Base-by-base conservation (phyloP, 2,113 vertebrate species). In the Uria lomvia region DNA sequence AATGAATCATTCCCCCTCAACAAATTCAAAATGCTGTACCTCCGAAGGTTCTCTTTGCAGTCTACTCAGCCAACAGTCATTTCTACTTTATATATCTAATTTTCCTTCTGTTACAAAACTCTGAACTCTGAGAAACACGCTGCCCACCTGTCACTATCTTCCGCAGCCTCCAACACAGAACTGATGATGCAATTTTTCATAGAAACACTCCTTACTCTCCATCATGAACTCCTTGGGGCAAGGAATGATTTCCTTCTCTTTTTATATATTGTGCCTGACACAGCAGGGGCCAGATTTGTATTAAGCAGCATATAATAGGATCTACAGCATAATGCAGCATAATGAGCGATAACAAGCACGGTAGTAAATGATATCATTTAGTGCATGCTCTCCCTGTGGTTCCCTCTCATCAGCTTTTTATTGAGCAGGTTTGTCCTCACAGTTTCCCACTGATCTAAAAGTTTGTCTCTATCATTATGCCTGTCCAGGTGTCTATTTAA, bases 351-450 rank as follows among this genome's bases (percentile, higher is more conserved):
- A 88, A 88, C 63, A 88, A 92, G 71, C 59, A 15, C 91, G 67
- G 82, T 90, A 88, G 68, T 40, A 93, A 95, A 60, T 68, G 83
- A 90, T 84, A 88, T 60, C 62, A 62, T 86, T 94, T 85, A 71
- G 53, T 20, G 60, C 36, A 15, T 42, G 26, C 36, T 49, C 1
- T 56, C 80, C 47, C 83, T 43, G 66, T 53, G 49, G 74, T 67
- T 88, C 63, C 56, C 83, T 56, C 14, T 23, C 66, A 60, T 30
- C 85, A 94, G 60, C 24, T 75, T 79, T 77, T 83, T 80, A 86
- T 45, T 68, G 65, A 74, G 49, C 62, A 40, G 38, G 20, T 8
- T 90, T 88, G 47, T 76, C 73, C 68, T 87, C 73, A 19, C 32
- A 17, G 49, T 66, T 92, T 70, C 92, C 65, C 52, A 27, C 71